A percentile compares a stretch with the other conserved stretches of the same genome.
These are phyloP conservation scores for Cacatua alba DNA, from an alignment of 2,113 vertebrate species.

Conservation along the genomic window DNA sequence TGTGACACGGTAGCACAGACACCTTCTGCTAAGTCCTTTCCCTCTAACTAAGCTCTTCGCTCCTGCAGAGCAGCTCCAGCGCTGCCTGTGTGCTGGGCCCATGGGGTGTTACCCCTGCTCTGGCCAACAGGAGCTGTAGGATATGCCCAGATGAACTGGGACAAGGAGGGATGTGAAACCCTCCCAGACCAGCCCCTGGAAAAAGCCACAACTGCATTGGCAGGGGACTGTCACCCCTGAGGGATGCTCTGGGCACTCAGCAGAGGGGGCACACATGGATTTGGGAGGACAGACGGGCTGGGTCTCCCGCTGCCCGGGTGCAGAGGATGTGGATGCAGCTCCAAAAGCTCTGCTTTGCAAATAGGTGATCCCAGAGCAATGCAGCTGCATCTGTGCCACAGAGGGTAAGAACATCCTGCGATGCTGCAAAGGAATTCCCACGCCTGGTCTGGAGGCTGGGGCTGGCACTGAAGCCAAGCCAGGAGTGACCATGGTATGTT, in stretches of 20 bases:
- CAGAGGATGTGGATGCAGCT: background rate
- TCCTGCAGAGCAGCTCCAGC: background rate
- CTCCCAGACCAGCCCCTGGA: background rate
- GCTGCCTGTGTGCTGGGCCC: accelerated
- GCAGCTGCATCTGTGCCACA: accelerated
- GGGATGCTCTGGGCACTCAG: background rate
- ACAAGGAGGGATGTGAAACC: background rate
- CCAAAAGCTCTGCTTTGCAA: background rate
- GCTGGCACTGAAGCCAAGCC: background rate
- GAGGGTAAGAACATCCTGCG: background rate
- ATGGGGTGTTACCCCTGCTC: background rate
- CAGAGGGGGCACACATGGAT: background rate
- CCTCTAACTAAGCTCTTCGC: background rate
- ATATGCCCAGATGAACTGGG: background rate
- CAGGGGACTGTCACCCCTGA: too few relatives aligned
- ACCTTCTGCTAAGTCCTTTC: background rate
- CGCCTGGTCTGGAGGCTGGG: background rate
- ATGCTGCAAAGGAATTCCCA: background rate
- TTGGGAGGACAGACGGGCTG: accelerated
- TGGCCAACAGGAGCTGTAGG: background rate
- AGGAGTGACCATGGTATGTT: background rate
- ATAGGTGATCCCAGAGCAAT: background rate
- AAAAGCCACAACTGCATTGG: background rate
- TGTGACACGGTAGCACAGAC: accelerated
- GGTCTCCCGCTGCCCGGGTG: accelerated